Conservation (phyloP, 2,888 invertebrate species). For the Julus scanicus region DNA sequence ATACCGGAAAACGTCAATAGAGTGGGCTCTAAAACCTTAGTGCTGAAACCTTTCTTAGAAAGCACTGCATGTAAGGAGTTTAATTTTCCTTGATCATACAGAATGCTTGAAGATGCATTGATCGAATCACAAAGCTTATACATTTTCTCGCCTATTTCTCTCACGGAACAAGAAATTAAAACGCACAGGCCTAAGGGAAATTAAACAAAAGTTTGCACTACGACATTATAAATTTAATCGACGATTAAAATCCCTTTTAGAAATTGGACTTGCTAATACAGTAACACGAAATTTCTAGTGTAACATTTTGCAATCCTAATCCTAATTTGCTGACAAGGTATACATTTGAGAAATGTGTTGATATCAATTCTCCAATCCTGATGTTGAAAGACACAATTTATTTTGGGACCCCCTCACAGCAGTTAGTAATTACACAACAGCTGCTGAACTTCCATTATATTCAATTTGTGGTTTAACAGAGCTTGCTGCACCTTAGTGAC, state of each 20-base stretch:
- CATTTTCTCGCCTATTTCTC: not conserved
- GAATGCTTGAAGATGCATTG: not conserved
- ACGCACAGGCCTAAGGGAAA: not conserved
- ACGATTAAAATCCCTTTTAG: not conserved
- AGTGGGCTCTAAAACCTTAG: not conserved
- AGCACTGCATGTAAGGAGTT: not conserved
- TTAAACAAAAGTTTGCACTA: not conserved
- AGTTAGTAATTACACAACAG: no score
- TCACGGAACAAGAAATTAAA: not conserved
- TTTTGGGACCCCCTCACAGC: no score
- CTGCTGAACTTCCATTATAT: no score
- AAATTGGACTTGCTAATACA: no score
- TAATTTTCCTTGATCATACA: not conserved
- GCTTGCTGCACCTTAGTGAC: no score
- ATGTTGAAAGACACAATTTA: no score
- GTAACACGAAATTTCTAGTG: no score
- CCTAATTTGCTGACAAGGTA: no score
- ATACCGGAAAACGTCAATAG: not conserved
- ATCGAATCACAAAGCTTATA: conserved; percentile 7
- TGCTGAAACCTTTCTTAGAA: not conserved
- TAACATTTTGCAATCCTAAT: no score
- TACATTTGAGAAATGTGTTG: no score
- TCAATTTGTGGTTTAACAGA: no score
- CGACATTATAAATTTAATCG: not conserved
- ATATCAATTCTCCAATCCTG: no score